These are phyloP conservation scores for Odontocolon sp. DNA, from an alignment of 2,888 invertebrate genomes.

Conservation along the genomic window DNA sequence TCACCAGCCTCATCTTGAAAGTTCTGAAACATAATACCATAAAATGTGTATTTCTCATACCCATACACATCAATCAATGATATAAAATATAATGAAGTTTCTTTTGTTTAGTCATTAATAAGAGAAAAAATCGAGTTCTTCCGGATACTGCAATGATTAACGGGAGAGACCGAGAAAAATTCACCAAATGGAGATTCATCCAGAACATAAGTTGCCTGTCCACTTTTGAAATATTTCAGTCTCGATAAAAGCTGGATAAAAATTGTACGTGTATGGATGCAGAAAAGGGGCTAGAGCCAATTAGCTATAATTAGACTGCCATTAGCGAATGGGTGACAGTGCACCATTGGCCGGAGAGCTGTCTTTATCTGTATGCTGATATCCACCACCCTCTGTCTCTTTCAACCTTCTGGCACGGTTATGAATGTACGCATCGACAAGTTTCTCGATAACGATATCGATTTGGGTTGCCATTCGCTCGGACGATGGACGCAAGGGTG, in stretches of 20 bases:
- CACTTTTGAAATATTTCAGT: too few species aligned
- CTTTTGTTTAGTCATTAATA: too few species aligned
- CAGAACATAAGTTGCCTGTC: too few species aligned
- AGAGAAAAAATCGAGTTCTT: too few species aligned
- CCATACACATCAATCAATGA: too few species aligned
- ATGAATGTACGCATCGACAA: slow-evolving; percentile 31
- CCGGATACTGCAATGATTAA: too few species aligned
- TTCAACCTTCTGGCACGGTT: neutral
- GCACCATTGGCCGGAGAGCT: slow-evolving; percentile 6
- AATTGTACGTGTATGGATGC: neutral
- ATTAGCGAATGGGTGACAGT: slow-evolving; percentile 28
- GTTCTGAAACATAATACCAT: slow-evolving; percentile 76
- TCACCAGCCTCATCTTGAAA: slow-evolving; percentile 79
- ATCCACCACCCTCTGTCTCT: neutral
- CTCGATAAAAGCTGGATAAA: slow-evolving; percentile 8
- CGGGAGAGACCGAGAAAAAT: too few species aligned
- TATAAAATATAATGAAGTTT: too few species aligned
- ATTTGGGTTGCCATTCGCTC: slow-evolving; percentile 16
- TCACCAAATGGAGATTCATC: too few species aligned
- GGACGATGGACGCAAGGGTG: neutral
- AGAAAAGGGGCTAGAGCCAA: slow-evolving; percentile 13
- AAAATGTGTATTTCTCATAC: too few species aligned
- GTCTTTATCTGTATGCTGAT: too few species aligned
- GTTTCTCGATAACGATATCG: slow-evolving; percentile 52
- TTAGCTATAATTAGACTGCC: slow-evolving; percentile 43